Evolutionary conservation across 2,888 invertebrate species (phyloP).

Genomic region (Halictus quadricinctus): DNA sequence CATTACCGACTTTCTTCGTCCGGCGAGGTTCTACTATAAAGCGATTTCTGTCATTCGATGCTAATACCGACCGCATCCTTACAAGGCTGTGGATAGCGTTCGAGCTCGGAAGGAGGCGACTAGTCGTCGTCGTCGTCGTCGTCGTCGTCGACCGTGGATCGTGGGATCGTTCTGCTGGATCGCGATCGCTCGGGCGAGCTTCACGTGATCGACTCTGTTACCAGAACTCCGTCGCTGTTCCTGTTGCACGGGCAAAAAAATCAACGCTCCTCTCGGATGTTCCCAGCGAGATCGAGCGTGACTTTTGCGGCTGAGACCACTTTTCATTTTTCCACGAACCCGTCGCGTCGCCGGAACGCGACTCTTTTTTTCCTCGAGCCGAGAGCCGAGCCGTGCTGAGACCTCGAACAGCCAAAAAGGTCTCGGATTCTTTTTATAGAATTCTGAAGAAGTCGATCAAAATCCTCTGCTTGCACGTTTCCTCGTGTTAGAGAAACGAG

Average conservation of each 20-base stretch:
- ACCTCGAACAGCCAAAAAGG: not conserved
- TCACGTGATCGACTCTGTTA: slow-evolving; percentile 44
- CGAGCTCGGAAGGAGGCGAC: slow-evolving; percentile 46
- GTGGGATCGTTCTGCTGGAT: slow-evolving; percentile 64
- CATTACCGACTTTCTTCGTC: slow-evolving; percentile 73
- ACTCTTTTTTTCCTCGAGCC: not conserved
- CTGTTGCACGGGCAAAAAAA: slow-evolving; percentile 49
- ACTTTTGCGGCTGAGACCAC: slow-evolving; percentile 49
- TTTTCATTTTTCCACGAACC: slow-evolving; percentile 62
- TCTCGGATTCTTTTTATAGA: not conserved
- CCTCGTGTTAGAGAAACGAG: too few species aligned
- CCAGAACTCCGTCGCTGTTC: slow-evolving; percentile 53
- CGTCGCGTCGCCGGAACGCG: not conserved
- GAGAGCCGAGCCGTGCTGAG: not conserved
- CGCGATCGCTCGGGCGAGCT: slow-evolving; percentile 17
- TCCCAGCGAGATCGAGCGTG: slow-evolving; percentile 55
- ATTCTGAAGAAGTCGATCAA: too few species aligned
- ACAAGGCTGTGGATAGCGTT: slow-evolving; percentile 65
- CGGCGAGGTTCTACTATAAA: slow-evolving; percentile 70
- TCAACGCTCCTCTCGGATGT: slow-evolving; percentile 57
- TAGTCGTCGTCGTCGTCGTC: slow-evolving; percentile 44
- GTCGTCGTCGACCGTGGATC: slow-evolving; percentile 43
- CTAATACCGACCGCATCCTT: slow-evolving; percentile 73
- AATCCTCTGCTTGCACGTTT: too few species aligned
- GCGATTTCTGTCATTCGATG: slow-evolving; percentile 78